A percentile compares a stretch with the other conserved stretches of the same genome.
These are phyloP conservation scores for Cybosia mesomella DNA, from an alignment of 2,888 invertebrate genomes.

Conservation along the genomic window DNA sequence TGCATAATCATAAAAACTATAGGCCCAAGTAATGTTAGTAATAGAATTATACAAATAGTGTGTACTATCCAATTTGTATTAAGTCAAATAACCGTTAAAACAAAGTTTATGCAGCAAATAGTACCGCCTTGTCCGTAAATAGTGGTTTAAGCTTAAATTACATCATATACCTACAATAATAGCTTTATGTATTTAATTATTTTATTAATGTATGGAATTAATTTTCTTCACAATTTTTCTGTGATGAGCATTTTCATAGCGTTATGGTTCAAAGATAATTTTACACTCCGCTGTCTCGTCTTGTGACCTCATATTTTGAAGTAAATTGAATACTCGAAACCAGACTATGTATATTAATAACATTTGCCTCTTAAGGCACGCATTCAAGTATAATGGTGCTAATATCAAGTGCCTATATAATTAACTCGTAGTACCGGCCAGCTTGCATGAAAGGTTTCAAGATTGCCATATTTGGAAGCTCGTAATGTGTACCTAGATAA, in stretches of 20 bases:
- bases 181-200: slow-evolving; percentile 20
- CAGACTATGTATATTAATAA: not conserved
- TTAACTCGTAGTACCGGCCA: too few relatives aligned
- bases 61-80: too few relatives aligned
- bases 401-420: not conserved
- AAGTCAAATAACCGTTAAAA: not conserved
- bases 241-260: not conserved
- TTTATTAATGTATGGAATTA: slow-evolving; percentile 29
- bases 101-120: not conserved
- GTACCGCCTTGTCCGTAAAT: not conserved
- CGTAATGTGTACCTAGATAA: too few relatives aligned
- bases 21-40: too few relatives aligned
- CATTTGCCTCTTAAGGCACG: not conserved
- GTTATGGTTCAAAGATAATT: not conserved
- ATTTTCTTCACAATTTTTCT: slow-evolving; percentile 27
- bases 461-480: too few relatives aligned
- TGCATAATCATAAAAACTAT: too few relatives aligned
- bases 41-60: too few relatives aligned
- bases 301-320: too few relatives aligned
- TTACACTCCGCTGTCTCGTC: too few relatives aligned
- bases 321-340: not conserved
- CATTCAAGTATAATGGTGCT: not conserved
- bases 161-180: slow-evolving; percentile 26
- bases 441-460: too few relatives aligned
- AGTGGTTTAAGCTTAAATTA: slow-evolving; percentile 19